A percentile compares a stretch with the other conserved stretches of the same genome.
phyloP scores from a whole-genome alignment of 2,113 vertebrate genomes.

The Albula goreensis region DNA sequence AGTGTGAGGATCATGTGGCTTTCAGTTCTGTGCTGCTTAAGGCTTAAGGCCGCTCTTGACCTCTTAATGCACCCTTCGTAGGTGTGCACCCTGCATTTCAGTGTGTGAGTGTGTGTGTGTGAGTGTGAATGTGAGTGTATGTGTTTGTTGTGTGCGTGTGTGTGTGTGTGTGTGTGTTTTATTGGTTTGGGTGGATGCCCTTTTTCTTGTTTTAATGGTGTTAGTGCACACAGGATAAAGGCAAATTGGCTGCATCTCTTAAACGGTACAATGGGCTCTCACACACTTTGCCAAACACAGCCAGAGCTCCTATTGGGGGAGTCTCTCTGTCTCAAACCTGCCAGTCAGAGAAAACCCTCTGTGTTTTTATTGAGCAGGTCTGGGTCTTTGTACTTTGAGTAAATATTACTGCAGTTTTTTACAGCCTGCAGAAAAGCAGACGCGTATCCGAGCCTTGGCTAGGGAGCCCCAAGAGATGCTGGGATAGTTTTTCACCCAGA shows the following conservation, averaged over 20 bases:
- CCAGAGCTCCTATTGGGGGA: neutral
- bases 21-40: neutral
- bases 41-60: neutral
- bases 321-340: neutral
- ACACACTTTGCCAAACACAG: neutral
- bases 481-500: no score
- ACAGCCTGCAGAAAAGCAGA: neutral
- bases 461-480: no score
- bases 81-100: neutral
- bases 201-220: neutral
- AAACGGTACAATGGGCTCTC: neutral
- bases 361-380: neutral
- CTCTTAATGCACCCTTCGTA: neutral
- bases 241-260: neutral
- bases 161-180: neutral
- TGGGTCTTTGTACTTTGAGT: neutral
- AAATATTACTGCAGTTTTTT: neutral
- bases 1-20: neutral
- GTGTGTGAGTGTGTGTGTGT: neutral
- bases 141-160: neutral
- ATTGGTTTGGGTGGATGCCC: neutral
- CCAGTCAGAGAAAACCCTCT: neutral
- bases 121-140: neutral
- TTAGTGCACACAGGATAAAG: neutral
- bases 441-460: no score